phyloP scores from a whole-genome alignment of 2,888 invertebrate species.

The Mylabris sibirica region DNA sequence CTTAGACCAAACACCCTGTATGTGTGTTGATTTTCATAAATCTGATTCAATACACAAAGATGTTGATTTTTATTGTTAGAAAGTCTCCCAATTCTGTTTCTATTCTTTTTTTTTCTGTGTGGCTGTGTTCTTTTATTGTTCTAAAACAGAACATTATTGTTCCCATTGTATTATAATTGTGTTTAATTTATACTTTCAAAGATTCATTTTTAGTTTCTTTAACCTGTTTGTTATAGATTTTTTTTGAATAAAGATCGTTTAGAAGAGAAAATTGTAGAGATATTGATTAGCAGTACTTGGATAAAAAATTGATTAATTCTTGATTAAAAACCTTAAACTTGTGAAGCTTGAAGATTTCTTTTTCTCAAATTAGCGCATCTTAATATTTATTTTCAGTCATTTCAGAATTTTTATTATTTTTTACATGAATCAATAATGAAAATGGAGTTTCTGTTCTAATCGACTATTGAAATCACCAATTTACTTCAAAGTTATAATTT shows the following conservation, averaged over 20 bases:
- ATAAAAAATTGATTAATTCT: no score
- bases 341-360: no score
- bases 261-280: conserved; percentile 10
- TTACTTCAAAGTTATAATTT: no score
- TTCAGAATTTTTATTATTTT: no score
- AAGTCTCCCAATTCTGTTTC: conserved; percentile 21
- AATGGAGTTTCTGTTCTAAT: no score
- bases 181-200: conserved; percentile 18
- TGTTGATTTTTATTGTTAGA: conserved; percentile 21
- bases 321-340: no score
- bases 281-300: no score
- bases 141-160: conserved; percentile 3
- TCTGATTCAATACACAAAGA: conserved; percentile 11
- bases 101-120: not conserved
- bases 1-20: no score
- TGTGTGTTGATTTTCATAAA: not conserved
- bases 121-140: not conserved
- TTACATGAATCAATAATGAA: no score
- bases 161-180: conserved; percentile 22
- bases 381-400: no score
- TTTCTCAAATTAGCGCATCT: no score
- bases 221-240: not conserved
- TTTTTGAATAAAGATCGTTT: not conserved
- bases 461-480: no score
- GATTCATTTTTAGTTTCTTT: not conserved